phyloP scores from a whole-genome alignment of 2,888 invertebrate genomes.

The Nephrotoma appendiculata region DNA sequence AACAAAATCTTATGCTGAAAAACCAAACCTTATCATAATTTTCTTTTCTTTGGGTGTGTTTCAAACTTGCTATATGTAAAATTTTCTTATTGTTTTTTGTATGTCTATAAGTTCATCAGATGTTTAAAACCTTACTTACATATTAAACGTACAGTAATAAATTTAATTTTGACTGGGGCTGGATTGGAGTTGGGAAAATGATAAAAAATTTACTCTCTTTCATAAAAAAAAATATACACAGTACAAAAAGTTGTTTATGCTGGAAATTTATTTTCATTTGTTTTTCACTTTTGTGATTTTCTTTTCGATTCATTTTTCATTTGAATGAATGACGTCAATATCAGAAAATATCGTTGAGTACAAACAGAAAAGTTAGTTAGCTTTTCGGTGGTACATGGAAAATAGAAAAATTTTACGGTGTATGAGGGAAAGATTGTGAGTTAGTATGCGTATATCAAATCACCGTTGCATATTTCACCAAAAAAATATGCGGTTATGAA shows the following conservation, averaged over 20 bases:
- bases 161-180: not conserved
- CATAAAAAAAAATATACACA: not conserved
- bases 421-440: not conserved
- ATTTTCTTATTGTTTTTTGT: not conserved
- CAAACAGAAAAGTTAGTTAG: not conserved
- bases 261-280: not conserved
- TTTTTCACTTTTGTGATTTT: not conserved
- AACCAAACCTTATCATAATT: not conserved
- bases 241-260: not conserved
- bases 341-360: not conserved
- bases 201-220: not conserved
- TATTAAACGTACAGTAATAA: not conserved
- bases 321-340: not conserved
- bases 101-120: not conserved
- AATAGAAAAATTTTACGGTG: not conserved
- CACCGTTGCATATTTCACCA: not conserved
- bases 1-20: not conserved
- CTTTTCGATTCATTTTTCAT: not conserved
- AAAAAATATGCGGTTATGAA: no score
- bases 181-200: not conserved
- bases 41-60: not conserved
- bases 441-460: not conserved
- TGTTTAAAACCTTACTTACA: not conserved
- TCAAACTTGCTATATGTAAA: not conserved
- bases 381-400: not conserved